Percentiles rank a stretch among this genome's conserved stretches.
phyloP scores from a whole-genome alignment of 2,797 vertebrate genomes.

The Acanthiza pusilla region DNA sequence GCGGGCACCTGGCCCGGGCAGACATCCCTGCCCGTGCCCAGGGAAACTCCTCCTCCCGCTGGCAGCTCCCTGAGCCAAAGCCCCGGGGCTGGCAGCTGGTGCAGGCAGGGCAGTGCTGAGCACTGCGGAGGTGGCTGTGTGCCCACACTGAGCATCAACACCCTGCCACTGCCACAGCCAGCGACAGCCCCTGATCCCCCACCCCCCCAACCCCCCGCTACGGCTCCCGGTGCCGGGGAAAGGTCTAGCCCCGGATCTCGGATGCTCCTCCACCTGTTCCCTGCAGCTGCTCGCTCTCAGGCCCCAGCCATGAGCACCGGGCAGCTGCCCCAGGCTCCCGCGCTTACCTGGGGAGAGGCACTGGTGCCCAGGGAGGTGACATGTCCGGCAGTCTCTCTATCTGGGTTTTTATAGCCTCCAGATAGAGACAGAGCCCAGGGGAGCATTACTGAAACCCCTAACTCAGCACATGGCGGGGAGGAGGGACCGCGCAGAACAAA shows the following conservation, averaged over 20 bases:
- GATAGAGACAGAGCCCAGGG: conserved; percentile 71
- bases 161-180: not conserved
- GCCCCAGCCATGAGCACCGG: not conserved
- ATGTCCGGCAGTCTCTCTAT: not conserved
- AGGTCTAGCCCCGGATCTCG: accelerated
- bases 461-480: conserved; percentile 83
- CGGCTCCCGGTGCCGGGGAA: accelerated
- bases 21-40: not conserved
- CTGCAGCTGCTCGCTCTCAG: accelerated
- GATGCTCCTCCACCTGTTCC: not conserved
- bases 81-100: not conserved
- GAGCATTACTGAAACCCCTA: conserved; percentile 74
- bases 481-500: conserved; percentile 64
- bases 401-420: conserved; percentile 87
- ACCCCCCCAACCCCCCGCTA: accelerated
- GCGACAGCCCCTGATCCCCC: accelerated
- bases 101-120: not conserved
- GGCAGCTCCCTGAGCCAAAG: not conserved
- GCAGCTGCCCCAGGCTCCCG: not conserved
- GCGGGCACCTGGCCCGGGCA: not conserved
- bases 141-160: not conserved
- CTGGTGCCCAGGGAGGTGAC: conserved; percentile 14
- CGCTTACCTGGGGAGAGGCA: conserved; percentile 36
- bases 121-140: not conserved
- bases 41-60: not conserved